phyloP scores from a whole-genome alignment of 2,797 vertebrate species.

The Poecilia gillii region DNA sequence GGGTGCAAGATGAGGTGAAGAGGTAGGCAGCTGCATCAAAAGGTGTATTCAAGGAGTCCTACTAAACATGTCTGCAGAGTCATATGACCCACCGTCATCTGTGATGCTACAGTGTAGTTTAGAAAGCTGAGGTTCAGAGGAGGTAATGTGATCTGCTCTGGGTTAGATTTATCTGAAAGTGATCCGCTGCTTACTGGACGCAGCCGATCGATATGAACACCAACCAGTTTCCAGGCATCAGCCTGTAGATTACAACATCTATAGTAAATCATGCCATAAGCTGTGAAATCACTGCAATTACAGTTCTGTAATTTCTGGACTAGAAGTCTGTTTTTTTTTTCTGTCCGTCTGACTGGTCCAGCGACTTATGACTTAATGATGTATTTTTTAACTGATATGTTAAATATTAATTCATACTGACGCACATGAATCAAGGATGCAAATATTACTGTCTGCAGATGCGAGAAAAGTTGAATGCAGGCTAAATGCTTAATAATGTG shows the following conservation, averaged over 20 bases:
- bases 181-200: not conserved
- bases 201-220: constrained; percentile 3
- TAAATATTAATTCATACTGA: too few relatives aligned
- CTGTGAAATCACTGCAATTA: not conserved
- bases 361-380: too few relatives aligned
- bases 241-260: not conserved
- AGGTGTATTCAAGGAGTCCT: not conserved
- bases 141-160: constrained; percentile 7
- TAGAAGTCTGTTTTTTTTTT: too few relatives aligned
- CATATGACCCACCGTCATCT: not conserved
- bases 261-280: not conserved
- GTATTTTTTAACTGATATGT: too few relatives aligned
- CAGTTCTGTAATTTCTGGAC: not conserved
- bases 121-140: not conserved
- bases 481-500: too few relatives aligned
- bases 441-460: too few relatives aligned
- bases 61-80: not conserved
- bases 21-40: not conserved
- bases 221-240: not conserved
- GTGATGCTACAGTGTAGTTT: not conserved
- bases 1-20: not conserved
- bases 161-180: constrained; percentile 6
- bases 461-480: too few relatives aligned
- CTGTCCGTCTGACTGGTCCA: too few relatives aligned
- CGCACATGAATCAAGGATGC: too few relatives aligned